Base-by-base conservation (phyloP, 2,888 invertebrate genomes). In the Ophion slaviceki region DNA sequence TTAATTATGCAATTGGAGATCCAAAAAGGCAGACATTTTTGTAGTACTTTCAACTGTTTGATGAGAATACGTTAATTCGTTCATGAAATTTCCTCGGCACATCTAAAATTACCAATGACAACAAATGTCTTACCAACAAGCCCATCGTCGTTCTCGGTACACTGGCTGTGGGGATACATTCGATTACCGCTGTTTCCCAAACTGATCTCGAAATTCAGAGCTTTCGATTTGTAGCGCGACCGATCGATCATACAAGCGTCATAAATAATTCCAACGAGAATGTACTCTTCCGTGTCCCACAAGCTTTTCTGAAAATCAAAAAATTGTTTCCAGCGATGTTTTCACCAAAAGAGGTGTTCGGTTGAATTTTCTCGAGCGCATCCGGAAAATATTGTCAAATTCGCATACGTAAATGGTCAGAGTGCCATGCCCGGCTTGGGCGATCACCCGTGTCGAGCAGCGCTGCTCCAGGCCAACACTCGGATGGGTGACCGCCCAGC, bases 201-300 rank as follows among this genome's bases (percentile, higher is more conserved):
- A 87, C 96, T 96, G 57, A 97, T 93, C 89, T 97, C 96, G 85
- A 97, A 95, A 75, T 95, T 95, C 67, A 97, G 95, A 28, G 90
- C 87, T 36, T 94, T 94, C 82, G 95, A 95, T 36, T 95, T 95
- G 64, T 95, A 94, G 77, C 94, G 95, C 86, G 94, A 88, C 2
- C 93, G 95, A 90, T 96, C 96, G 78, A 97, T 95, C 95, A 96
- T 96, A 0, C 96, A 96, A 0, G 96, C 95, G 91, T 97, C 96
- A 81, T 96, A 95, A 57, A 97, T 93, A 10, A 96, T 95, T 7
- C 96, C 96, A 87, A 96, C 96, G 45, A 97, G 92, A 72, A 96
- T 95, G 88, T 96, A 96, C 85, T 96, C 95, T 89, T 97, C 96
- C 32, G 94, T 94, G 1, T 94, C 92, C 94, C 97, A 97, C 67